Evolutionary conservation across 2,888 invertebrate species (phyloP).

Genomic region (Harpagoxenus sublaevis): DNA sequence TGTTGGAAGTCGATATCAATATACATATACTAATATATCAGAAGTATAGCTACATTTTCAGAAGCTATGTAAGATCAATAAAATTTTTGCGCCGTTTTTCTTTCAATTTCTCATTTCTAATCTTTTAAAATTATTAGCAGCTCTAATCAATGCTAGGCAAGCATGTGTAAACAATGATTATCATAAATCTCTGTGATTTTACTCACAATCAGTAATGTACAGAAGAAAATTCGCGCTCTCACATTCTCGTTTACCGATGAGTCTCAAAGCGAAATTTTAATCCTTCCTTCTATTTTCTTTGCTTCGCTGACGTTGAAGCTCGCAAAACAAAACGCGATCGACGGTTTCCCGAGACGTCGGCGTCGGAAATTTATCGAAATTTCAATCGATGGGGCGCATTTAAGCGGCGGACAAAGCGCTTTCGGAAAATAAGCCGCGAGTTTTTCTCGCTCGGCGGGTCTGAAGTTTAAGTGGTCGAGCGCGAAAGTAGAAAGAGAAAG

Average conservation of each 20-base stretch:
- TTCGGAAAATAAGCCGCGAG: slow-evolving; percentile 60
- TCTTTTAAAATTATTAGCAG: not conserved
- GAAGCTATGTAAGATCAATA: not conserved
- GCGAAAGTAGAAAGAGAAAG: slow-evolving; percentile 49
- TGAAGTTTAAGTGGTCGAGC: slow-evolving; percentile 61
- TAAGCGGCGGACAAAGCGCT: slow-evolving; percentile 60
- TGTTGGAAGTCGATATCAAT: not conserved
- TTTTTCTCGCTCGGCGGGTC: slow-evolving; percentile 56
- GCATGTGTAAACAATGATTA: slow-evolving; percentile 7
- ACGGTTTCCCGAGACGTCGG: slow-evolving; percentile 31
- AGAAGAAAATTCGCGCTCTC: not conserved
- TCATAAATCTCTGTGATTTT: slow-evolving; percentile 9
- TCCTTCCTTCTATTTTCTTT: not conserved
- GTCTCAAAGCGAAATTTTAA: not conserved
- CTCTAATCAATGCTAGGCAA: not conserved
- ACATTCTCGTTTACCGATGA: not conserved
- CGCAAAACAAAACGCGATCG: slow-evolving; percentile 44
- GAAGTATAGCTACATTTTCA: not conserved
- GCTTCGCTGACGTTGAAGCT: slow-evolving; percentile 22
- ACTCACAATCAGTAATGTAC: too few relatives aligned
- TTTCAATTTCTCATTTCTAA: not conserved
- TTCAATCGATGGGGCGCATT: slow-evolving; percentile 51
- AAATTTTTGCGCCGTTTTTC: not conserved
- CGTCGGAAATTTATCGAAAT: slow-evolving; percentile 36
- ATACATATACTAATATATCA: not conserved